Conservation (phyloP, 2,113 vertebrate genomes). For the Atlantisia rogersi region DNA sequence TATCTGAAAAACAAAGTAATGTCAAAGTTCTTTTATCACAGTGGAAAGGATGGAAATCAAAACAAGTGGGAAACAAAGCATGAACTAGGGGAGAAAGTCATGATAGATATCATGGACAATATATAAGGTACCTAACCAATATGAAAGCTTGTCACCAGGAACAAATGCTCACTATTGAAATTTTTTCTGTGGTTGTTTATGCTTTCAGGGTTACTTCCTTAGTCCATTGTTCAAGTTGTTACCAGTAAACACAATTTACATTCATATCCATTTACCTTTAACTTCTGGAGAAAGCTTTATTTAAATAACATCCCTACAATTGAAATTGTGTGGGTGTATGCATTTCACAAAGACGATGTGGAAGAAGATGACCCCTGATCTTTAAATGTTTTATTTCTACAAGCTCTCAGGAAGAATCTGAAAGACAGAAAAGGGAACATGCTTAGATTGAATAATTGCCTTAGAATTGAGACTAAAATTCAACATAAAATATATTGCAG, state of each 20-base stretch:
- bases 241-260: not conserved
- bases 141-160: not conserved
- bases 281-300: not conserved
- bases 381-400: not conserved
- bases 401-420: not conserved
- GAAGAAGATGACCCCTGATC: not conserved
- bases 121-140: not conserved
- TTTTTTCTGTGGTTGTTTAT: not conserved
- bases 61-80: not conserved
- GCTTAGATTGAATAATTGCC: not conserved
- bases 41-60: not conserved
- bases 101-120: not conserved
- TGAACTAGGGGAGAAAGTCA: not conserved
- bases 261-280: not conserved
- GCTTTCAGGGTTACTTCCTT: slow-evolving; percentile 6
- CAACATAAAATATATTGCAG: not conserved
- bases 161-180: not conserved
- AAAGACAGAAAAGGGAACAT: not conserved
- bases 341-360: not conserved
- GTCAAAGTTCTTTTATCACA: not conserved
- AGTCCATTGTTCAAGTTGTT: not conserved
- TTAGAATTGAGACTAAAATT: not conserved
- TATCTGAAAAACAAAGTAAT: not conserved
- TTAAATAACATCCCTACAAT: not conserved
- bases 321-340: not conserved